phyloP scores from a whole-genome alignment of 2,888 invertebrate genomes.

The Lutraria lutraria region DNA sequence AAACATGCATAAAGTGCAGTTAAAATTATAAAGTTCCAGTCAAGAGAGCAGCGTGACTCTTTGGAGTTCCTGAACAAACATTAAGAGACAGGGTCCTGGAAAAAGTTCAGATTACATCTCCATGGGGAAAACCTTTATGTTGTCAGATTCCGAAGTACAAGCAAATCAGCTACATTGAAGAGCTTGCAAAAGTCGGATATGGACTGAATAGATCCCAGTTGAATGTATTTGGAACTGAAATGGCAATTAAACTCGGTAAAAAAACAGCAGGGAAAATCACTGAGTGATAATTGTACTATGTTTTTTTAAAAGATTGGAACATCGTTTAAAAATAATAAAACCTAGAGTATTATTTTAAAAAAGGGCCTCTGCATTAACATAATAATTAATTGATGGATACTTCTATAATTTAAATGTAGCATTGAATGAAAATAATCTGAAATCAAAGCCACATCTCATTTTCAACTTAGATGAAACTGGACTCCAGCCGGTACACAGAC shows the following conservation, averaged over 20 bases:
- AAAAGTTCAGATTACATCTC: background rate
- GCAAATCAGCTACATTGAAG: background rate
- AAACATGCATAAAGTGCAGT: background rate
- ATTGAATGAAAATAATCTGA: no score
- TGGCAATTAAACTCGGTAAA: constrained; percentile 11
- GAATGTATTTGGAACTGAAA: constrained; percentile 10
- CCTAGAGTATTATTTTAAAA: background rate
- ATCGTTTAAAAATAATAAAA: background rate
- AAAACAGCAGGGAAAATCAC: background rate
- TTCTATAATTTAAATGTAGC: background rate
- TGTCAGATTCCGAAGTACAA: constrained; percentile 16
- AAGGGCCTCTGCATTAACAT: background rate
- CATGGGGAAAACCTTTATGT: constrained; percentile 16
- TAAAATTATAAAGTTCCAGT: constrained; percentile 16
- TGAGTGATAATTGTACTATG: constrained; percentile 34
- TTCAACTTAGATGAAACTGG: no score
- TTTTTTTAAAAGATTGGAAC: constrained; percentile 5
- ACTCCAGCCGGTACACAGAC: background rate
- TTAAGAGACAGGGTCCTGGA: constrained; percentile 8
- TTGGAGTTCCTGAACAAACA: constrained; percentile 32
- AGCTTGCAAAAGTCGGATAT: background rate
- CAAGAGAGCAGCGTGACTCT: constrained; percentile 18
- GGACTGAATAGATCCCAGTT: background rate
- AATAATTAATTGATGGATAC: background rate
- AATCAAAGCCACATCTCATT: no score